Percentiles rank a stretch among this genome's conserved stretches.
These are phyloP conservation scores for Monochamus alternatus DNA, from an alignment of 2,888 invertebrate species.

Conservation along the genomic window DNA sequence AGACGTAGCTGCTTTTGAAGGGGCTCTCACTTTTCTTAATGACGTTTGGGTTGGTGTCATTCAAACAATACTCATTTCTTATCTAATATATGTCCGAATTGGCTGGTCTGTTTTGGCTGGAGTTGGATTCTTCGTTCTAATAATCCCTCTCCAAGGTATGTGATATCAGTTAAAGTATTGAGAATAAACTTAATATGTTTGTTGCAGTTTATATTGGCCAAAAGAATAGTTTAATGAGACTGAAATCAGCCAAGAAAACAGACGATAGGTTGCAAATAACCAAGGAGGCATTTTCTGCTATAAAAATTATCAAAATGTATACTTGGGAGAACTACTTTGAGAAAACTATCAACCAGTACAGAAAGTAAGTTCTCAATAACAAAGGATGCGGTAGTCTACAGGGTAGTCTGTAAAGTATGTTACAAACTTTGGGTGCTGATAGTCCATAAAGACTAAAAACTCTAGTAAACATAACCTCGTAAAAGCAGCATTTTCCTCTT, in stretches of 20 bases:
- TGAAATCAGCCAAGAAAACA: slow-evolving; percentile 55
- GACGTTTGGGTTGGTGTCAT: slow-evolving; percentile 94
- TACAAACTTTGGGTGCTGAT: too few relatives aligned
- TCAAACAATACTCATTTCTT: slow-evolving; percentile 85
- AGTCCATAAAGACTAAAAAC: too few relatives aligned
- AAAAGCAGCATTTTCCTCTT: too few relatives aligned
- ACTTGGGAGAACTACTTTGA: slow-evolving; percentile 61
- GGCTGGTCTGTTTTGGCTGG: slow-evolving; percentile 73
- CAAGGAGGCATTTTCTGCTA: slow-evolving; percentile 57
- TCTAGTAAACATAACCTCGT: too few relatives aligned
- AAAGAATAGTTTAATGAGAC: slow-evolving; percentile 44
- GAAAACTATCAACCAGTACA: slow-evolving; percentile 53
- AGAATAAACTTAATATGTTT: neutral
- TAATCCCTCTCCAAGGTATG: slow-evolving; percentile 70
- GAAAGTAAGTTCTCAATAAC: slow-evolving; percentile 51
- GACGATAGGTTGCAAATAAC: slow-evolving; percentile 59
- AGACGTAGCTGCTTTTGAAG: slow-evolving; percentile 93
- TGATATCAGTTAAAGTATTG: slow-evolving; percentile 36
- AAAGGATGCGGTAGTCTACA: neutral
- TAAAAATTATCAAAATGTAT: slow-evolving; percentile 62
- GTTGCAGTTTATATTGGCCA: slow-evolving; percentile 55
- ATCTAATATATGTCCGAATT: slow-evolving; percentile 80
- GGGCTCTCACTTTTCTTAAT: slow-evolving; percentile 89
- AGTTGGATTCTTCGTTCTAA: slow-evolving; percentile 71
- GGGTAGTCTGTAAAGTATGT: too few relatives aligned